Percentiles rank a stretch among this genome's conserved stretches.
These are phyloP conservation scores for Crenuchus spilurus DNA, from an alignment of 2,797 vertebrate genomes.

Conservation along the genomic window DNA sequence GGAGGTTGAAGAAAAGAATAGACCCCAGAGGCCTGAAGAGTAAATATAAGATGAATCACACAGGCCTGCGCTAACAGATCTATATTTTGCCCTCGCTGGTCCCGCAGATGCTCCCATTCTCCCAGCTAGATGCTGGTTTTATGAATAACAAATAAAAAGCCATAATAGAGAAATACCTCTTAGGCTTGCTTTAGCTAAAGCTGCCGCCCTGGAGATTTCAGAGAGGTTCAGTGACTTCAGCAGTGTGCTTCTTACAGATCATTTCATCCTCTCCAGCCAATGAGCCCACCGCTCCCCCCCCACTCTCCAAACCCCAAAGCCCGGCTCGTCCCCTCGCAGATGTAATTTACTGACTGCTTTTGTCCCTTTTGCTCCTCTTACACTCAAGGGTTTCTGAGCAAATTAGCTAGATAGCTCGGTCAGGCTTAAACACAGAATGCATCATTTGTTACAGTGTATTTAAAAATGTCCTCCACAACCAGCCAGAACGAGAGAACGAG, in stretches of 20 bases:
- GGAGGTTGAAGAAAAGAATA: background rate
- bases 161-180: constrained; percentile 41
- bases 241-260: constrained; percentile 50
- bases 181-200: constrained; percentile 32
- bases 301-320: constrained; percentile 51
- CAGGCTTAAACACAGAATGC: constrained; percentile 80
- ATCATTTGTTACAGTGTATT: constrained; percentile 74
- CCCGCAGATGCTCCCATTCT: constrained; percentile 38
- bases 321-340: constrained; percentile 63
- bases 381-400: constrained; percentile 78
- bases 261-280: constrained; percentile 48
- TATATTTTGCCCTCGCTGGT: constrained; percentile 34
- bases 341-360: constrained; percentile 75
- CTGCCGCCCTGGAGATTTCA: constrained; percentile 39
- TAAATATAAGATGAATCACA: constrained; percentile 26
- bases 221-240: constrained; percentile 36
- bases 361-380: constrained; percentile 69
- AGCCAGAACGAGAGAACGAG: constrained; percentile 39
- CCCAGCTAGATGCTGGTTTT: constrained; percentile 26
- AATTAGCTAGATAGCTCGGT: constrained; percentile 79
- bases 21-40: constrained; percentile 9
- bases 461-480: constrained; percentile 76
- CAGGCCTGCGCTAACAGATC: constrained; percentile 25
- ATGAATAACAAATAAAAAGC: constrained; percentile 51
- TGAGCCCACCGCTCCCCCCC: constrained; percentile 12